A percentile compares a stretch with the other conserved stretches of the same genome.
Evolutionary conservation across 2,888 invertebrate genomes (phyloP).

Genomic region (Volucella zonaria): DNA sequence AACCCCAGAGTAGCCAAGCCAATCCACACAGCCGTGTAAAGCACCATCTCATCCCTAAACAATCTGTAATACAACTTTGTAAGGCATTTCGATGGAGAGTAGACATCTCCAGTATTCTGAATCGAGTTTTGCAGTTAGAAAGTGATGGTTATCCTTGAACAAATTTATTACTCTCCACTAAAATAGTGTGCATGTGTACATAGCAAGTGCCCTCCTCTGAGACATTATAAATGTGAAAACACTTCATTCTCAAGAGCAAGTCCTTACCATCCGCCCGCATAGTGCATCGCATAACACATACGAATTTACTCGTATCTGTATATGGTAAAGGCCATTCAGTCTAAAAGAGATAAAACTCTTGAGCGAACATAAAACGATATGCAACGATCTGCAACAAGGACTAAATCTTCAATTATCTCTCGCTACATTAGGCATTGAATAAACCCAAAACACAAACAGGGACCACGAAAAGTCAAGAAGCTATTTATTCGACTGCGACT

Average conservation of each 20-base stretch:
- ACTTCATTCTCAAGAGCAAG: slow-evolving; percentile 30
- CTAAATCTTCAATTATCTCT: slow-evolving; percentile 73
- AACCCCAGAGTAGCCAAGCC: neutral
- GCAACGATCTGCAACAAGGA: slow-evolving; percentile 72
- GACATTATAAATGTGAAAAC: slow-evolving; percentile 39
- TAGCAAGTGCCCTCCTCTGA: slow-evolving; percentile 19
- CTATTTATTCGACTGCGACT: slow-evolving; percentile 26
- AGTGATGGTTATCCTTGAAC: slow-evolving; percentile 58
- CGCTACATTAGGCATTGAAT: slow-evolving; percentile 72
- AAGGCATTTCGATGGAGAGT: slow-evolving; percentile 40
- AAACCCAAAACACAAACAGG: slow-evolving; percentile 50
- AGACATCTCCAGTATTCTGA: slow-evolving; percentile 7
- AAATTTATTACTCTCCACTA: slow-evolving; percentile 62
- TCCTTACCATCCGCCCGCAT: neutral
- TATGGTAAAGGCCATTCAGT: slow-evolving; percentile 39
- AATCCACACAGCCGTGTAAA: neutral
- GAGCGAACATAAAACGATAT: slow-evolving; percentile 54
- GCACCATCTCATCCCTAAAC: neutral
- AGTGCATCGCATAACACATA: neutral
- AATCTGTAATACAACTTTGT: slow-evolving; percentile 22
- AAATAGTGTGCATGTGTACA: slow-evolving; percentile 16
- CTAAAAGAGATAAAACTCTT: slow-evolving; percentile 63
- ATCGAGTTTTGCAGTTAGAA: slow-evolving; percentile 40
- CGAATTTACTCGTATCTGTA: neutral
- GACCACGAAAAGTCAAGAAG: slow-evolving; percentile 41